These are phyloP conservation scores for Neuroterus valhalla DNA, from an alignment of 1,140 invertebrate genomes.

Conservation along the genomic window DNA sequence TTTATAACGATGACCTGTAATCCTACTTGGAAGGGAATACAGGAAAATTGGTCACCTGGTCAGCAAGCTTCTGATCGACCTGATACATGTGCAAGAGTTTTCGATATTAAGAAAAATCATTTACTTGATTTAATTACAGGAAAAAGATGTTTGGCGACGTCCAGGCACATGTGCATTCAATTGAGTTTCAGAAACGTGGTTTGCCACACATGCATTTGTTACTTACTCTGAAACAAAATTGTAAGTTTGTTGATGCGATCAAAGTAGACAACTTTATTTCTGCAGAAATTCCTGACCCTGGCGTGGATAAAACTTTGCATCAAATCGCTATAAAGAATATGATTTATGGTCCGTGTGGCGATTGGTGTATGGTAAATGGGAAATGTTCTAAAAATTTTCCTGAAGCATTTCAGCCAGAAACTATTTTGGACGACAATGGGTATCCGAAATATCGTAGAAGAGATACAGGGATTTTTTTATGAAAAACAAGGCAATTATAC, in stretches of 20 bases:
- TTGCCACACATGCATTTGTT: too few relatives aligned
- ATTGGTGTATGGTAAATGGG: too few relatives aligned
- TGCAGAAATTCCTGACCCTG: too few relatives aligned
- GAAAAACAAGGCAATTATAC: background rate
- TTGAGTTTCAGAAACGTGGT: slow-evolving; percentile 23
- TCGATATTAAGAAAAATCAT: slow-evolving; percentile 18
- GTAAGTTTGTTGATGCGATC: too few relatives aligned
- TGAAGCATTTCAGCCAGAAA: slow-evolving; percentile 38
- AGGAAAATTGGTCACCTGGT: slow-evolving; percentile 54
- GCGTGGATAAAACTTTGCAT: background rate
- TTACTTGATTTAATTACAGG: slow-evolving; percentile 17
- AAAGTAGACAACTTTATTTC: too few relatives aligned
- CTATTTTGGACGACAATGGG: background rate
- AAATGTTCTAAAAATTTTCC: slow-evolving; percentile 57
- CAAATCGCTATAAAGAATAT: slow-evolving; percentile 46
- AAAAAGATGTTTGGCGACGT: slow-evolving; percentile 28
- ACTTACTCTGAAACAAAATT: too few relatives aligned
- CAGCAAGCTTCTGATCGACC: too few relatives aligned
- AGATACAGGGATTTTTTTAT: background rate
- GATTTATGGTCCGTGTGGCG: too few relatives aligned
- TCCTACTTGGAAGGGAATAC: slow-evolving; percentile 48
- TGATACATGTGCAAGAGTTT: too few relatives aligned
- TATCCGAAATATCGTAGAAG: too few relatives aligned
- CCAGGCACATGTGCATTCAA: slow-evolving; percentile 28
- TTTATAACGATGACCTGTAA: too few relatives aligned